Evolutionary conservation across 2,113 vertebrate species (phyloP), one percentile per base, ranked within the genome.

Genomic region (Pseudorectes ferrugineus): DNA sequence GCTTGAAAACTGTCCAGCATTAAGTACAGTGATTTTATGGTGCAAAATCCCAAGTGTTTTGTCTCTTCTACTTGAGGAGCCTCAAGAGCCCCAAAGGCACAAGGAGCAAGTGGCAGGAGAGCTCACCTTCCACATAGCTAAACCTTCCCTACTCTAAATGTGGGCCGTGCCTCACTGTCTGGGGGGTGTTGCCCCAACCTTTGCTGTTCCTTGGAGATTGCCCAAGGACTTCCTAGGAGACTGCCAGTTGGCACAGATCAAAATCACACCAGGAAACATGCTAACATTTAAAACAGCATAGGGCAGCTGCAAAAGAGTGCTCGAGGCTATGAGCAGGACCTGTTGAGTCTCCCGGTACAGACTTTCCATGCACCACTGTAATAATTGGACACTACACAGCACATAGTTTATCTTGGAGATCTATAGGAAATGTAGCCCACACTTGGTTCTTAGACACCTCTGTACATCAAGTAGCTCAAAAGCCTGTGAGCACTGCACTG

Each of bases 181-280:
- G n/a, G 6, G 29, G 12, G 18, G 18, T 46, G 29, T 54, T 80
- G 55, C 8, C 61, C 52, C 46, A 28, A 9, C 46, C 45, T 82
- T 20, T 40, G 31, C 35, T 68, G 36, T 18, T 88, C 58, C 36
- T 68, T 88, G 45, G 71, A 93, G 66, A n/a, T 36, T 85, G 31
- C 45, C 36, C 84, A 94, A 86, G 63, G 38, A 73, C 72, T 89
- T 93, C n/a, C 72, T 40, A 75, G 52, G 48, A 63, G 26, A 14
- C 36, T 83, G 71, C 54, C 66, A 88, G 62, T 5, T 85, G 36
- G 62, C 54, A 43, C 0, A 1, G 58, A 63, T 57, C 54, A 92
- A 68, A 86, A 36, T 55, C 28, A 11, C 48, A 43, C 85, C 77
- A 85, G 62, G 51, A 93, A 92, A 62, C 51, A 35, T 2, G 14